Percentiles rank a stretch among this genome's conserved stretches.
These are phyloP conservation scores for Temnothorax unifasciatus DNA, from an alignment of 2,888 invertebrate species.

Conservation along the genomic window DNA sequence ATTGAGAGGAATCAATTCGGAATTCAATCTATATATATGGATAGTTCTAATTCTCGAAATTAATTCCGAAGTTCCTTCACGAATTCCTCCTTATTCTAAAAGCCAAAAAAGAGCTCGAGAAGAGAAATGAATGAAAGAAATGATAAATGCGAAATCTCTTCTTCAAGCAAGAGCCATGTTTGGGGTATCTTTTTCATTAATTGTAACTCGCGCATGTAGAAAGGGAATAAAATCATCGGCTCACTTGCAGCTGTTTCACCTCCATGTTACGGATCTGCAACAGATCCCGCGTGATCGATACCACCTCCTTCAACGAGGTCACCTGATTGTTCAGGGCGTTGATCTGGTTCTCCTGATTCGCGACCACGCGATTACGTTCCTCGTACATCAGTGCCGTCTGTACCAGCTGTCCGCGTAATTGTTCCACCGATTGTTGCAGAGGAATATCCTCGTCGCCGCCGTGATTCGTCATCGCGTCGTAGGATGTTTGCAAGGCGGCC, in stretches of 20 bases:
- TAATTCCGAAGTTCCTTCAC: not conserved
- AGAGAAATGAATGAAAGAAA: not conserved
- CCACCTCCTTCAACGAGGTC: conserved; percentile 92
- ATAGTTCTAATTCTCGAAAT: not conserved
- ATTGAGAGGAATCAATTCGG: not conserved
- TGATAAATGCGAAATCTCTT: not conserved
- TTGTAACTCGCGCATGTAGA: not conserved
- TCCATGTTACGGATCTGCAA: conserved; percentile 93
- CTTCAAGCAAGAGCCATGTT: not conserved
- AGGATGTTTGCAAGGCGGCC: conserved; percentile 72
- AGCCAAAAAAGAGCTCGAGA: not conserved
- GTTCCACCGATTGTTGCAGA: conserved; percentile 78
- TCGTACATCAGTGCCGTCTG: conserved; percentile 80
- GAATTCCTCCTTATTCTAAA: not conserved
- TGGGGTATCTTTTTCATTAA: not conserved
- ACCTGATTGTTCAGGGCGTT: conserved; percentile 91
- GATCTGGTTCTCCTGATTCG: conserved; percentile 93
- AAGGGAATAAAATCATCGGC: conserved; percentile 13
- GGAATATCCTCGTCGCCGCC: conserved; percentile 59
- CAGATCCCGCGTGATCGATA: conserved; percentile 93
- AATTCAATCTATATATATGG: not conserved
- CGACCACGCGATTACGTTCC: conserved; percentile 78
- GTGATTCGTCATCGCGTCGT: conserved; percentile 69
- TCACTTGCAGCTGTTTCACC: conserved; percentile 91
- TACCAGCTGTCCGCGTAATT: conserved; percentile 77